phyloP scores from a whole-genome alignment of 2,113 vertebrate genomes.

The Entosphenus tridentatus region DNA sequence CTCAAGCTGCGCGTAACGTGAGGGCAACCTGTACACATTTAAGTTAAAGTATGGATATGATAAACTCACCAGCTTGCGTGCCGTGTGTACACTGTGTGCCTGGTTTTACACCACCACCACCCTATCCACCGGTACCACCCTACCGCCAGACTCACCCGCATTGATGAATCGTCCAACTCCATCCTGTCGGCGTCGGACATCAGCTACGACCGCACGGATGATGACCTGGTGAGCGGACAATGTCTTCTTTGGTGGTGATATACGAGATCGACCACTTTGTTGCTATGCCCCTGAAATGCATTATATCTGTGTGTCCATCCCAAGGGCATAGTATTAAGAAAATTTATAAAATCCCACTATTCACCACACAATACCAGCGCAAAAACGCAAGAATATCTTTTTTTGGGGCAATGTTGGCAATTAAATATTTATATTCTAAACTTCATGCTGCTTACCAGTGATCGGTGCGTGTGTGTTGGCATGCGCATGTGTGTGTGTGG shows the following conservation, averaged over 20 bases:
- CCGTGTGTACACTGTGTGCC: too few relatives aligned
- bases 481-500: background rate
- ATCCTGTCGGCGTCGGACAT: slow-evolving; percentile 78
- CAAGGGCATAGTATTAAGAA: slow-evolving; percentile 10
- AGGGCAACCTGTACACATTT: too few relatives aligned
- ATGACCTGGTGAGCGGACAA: slow-evolving; percentile 47
- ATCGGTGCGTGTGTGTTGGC: background rate
- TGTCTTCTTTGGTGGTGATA: slow-evolving; percentile 4
- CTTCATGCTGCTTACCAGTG: background rate
- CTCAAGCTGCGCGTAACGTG: too few relatives aligned
- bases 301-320: too few relatives aligned
- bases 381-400: background rate
- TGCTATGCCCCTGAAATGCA: too few relatives aligned
- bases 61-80: too few relatives aligned
- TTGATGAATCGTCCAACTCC: slow-evolving; percentile 74
- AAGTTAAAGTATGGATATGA: too few relatives aligned
- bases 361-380: background rate
- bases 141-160: slow-evolving; percentile 45
- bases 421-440: slow-evolving; percentile 15
- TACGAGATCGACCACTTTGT: too few relatives aligned
- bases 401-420: slow-evolving; percentile 10
- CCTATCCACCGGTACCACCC: background rate
- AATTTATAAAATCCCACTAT: slow-evolving; percentile 12
- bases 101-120: too few relatives aligned
- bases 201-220: slow-evolving; percentile 92